A percentile compares a stretch with the other conserved stretches of the same genome.
phyloP scores from a whole-genome alignment of 2,113 vertebrate species.

The Colius striatus region DNA sequence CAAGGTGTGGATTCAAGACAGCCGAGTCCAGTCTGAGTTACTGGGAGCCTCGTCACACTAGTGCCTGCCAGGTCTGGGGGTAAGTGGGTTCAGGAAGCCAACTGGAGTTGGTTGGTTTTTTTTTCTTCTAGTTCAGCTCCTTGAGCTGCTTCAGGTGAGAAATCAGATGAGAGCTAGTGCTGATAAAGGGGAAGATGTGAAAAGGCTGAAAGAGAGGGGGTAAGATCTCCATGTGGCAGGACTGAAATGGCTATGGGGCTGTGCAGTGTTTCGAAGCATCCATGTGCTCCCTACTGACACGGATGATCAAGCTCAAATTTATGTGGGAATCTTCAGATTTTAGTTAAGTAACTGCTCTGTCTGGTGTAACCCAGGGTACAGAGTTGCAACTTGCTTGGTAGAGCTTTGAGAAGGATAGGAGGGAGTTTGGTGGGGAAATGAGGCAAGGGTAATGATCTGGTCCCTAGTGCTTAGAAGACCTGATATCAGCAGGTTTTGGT shows the following conservation, averaged over 20 bases:
- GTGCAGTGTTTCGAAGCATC: accelerated
- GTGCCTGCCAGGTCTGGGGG: not conserved
- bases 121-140: not conserved
- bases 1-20: not conserved
- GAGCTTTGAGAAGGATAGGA: not conserved
- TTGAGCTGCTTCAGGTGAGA: not conserved
- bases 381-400: not conserved
- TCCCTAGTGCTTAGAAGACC: not conserved
- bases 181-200: not conserved
- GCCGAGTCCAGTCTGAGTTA: not conserved
- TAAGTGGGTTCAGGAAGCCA: not conserved
- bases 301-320: not conserved
- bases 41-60: not conserved
- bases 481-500: not conserved
- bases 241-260: accelerated
- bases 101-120: no score
- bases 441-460: not conserved
- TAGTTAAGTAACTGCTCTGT: not conserved
- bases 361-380: not conserved
- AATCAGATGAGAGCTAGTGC: not conserved
- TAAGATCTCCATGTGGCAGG: not conserved
- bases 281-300: accelerated
- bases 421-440: not conserved
- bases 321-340: accelerated
- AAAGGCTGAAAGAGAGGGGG: not conserved